Evolutionary conservation across 2,113 vertebrate species (phyloP).

Genomic region (Toxostoma redivivum): DNA sequence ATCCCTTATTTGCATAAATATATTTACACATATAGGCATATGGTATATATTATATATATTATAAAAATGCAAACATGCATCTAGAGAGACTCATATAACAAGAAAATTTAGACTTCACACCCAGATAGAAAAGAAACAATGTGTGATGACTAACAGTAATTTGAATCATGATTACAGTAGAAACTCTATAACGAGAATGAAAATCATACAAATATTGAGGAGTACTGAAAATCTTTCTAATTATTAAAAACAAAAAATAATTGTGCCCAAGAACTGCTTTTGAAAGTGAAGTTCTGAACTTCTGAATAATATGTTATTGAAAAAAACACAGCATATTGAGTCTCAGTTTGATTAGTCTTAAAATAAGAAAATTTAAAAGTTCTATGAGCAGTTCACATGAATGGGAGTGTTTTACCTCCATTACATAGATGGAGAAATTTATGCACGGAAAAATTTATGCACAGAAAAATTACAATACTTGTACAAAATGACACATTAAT

Average conservation of each 20-base stretch:
- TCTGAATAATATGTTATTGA: background rate
- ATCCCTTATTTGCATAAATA: background rate
- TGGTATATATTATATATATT: background rate
- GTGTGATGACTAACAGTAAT: background rate
- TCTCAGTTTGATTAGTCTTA: background rate
- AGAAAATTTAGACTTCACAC: background rate
- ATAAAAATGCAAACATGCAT: background rate
- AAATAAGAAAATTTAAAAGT: background rate
- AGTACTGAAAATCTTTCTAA: background rate
- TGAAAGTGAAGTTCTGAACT: background rate
- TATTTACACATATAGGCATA: background rate
- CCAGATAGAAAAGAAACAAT: background rate
- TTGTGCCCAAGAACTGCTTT: background rate
- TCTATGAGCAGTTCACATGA: background rate
- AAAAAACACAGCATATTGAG: background rate
- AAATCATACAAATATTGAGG: background rate
- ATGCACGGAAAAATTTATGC: background rate
- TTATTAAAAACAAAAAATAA: background rate
- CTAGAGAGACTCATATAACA: fast-evolving
- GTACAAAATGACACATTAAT: background rate
- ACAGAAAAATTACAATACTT: background rate
- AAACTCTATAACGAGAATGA: background rate
- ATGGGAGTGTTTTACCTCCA: background rate
- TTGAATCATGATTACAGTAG: background rate
- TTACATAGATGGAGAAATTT: background rate